phyloP scores from a whole-genome alignment of 2,113 vertebrate species.

The Microtus oregoni region DNA sequence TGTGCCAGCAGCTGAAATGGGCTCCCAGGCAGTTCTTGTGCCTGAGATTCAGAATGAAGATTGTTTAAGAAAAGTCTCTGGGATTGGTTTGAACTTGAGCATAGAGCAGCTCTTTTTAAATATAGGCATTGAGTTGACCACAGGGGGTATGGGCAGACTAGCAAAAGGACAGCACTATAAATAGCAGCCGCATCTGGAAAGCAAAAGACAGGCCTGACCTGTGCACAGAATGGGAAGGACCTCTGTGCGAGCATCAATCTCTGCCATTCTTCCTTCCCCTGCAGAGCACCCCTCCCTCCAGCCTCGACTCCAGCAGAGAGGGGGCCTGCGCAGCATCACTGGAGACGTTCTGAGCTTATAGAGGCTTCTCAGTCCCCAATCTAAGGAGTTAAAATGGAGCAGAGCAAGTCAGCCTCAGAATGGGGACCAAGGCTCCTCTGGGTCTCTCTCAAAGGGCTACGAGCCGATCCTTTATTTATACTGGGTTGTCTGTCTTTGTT shows the following conservation, averaged over 20 bases:
- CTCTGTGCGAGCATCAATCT: neutral
- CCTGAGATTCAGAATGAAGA: neutral
- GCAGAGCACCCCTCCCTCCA: neutral
- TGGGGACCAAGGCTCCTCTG: conserved; percentile 48
- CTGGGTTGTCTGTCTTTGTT: conserved; percentile 80
- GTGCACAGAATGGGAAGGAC: neutral
- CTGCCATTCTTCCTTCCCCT: neutral
- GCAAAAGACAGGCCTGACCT: conserved; percentile 41
- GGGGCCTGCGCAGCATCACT: neutral
- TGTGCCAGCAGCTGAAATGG: neutral
- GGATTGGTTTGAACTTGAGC: conserved; percentile 36
- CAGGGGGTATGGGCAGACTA: conserved; percentile 52
- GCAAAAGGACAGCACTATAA: conserved; percentile 52
- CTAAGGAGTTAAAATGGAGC: neutral
- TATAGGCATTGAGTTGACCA: neutral
- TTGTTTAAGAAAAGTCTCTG: neutral
- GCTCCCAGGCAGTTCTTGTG: neutral
- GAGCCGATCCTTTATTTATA: conserved; percentile 67
- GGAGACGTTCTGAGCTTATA: neutral
- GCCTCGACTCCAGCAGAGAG: neutral
- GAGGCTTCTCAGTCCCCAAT: neutral
- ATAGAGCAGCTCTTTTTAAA: conserved; percentile 41
- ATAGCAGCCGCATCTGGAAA: conserved; percentile 69
- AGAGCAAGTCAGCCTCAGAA: neutral
- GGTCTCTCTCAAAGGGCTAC: conserved; percentile 1